These are phyloP conservation scores for Vanacampus margaritifer DNA, from an alignment of 2,113 vertebrate genomes.

Conservation along the genomic window DNA sequence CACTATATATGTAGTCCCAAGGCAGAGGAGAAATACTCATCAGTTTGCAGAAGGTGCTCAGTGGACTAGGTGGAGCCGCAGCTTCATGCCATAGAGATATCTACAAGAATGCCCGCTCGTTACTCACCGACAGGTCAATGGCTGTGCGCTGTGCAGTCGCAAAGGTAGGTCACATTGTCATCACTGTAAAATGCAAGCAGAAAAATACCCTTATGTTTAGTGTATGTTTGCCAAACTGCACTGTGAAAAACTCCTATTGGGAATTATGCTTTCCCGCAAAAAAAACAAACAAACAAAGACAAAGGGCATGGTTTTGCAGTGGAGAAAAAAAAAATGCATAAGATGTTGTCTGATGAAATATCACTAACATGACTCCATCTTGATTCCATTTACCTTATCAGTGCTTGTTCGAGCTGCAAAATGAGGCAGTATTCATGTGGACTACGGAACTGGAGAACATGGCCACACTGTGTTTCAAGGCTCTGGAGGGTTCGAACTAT, in stretches of 20 bases:
- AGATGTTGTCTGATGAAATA: neutral
- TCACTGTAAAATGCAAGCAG: neutral
- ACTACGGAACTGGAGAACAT: conserved; percentile 95
- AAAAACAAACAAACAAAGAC: too few species aligned
- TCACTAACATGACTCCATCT: neutral
- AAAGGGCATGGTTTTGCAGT: neutral
- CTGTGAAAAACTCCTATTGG: neutral
- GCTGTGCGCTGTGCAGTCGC: conserved; percentile 93
- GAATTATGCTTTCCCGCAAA: neutral
- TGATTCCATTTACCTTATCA: conserved; percentile 44
- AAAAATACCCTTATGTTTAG: neutral
- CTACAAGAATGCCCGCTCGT: conserved; percentile 93
- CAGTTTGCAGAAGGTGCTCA: conserved; percentile 94
- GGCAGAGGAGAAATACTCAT: conserved; percentile 95
- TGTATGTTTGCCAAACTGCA: neutral
- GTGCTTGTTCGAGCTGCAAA: conserved; percentile 96
- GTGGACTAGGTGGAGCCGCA: conserved; percentile 91
- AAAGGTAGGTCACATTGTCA: conserved; percentile 74
- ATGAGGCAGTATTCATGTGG: conserved; percentile 99
- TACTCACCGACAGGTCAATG: conserved; percentile 95
- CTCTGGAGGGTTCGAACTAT: conserved; percentile 95
- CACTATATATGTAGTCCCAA: conserved; percentile 78
- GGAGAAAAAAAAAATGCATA: neutral
- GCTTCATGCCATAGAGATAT: conserved; percentile 96
- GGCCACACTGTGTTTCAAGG: conserved; percentile 93